Evolutionary conservation across 2,113 vertebrate genomes (phyloP).

Genomic region (Choloepus hoffmanni): DNA sequence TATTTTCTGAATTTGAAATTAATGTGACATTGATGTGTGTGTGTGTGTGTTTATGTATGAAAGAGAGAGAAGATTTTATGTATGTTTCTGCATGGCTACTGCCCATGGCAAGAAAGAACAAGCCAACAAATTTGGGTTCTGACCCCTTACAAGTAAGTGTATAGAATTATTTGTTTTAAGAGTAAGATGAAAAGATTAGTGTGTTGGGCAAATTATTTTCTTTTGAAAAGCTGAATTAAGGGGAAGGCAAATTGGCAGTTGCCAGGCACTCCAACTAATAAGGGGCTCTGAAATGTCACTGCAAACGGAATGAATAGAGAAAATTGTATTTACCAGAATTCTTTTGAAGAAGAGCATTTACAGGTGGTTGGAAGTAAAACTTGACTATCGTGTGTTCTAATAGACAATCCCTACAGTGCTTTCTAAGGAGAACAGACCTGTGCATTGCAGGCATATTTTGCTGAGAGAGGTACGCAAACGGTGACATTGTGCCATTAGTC

Average conservation of each 20-base stretch:
- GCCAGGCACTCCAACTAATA: neutral
- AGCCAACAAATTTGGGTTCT: neutral
- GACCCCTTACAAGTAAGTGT: neutral
- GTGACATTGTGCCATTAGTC: neutral
- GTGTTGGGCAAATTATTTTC: neutral
- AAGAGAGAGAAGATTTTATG: neutral
- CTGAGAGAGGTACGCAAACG: neutral
- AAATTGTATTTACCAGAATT: neutral
- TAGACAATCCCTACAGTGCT: neutral
- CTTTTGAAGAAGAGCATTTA: neutral
- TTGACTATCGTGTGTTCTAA: neutral
- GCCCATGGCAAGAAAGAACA: neutral
- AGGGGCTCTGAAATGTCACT: neutral
- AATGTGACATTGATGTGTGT: neutral
- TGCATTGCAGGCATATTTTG: neutral
- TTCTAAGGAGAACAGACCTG: neutral
- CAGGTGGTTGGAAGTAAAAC: neutral
- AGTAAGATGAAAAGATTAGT: neutral
- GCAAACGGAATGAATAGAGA: neutral
- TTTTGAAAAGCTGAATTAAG: neutral
- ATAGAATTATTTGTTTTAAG: neutral
- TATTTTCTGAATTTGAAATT: neutral
- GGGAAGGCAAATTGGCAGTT: neutral
- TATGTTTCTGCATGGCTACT: neutral
- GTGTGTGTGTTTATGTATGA: neutral